Evolutionary conservation across 1,140 invertebrate species (phyloP).

Genomic region (Delia radicum): DNA sequence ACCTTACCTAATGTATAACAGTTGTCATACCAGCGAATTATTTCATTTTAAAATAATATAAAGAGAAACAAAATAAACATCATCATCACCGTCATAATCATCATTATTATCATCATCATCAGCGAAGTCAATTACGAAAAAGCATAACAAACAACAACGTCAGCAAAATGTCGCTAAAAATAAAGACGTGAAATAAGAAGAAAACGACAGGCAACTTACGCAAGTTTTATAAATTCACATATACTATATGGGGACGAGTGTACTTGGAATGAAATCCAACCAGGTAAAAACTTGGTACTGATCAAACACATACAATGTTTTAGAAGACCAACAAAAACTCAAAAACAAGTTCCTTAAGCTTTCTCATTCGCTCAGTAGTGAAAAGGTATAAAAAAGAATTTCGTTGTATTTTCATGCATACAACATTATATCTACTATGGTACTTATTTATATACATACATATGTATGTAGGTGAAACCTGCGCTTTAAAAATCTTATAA

Average conservation of each 20-base stretch:
- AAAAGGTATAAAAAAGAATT: too few species aligned
- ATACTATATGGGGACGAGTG: too few species aligned
- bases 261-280: too few species aligned
- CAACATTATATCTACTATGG: too few species aligned
- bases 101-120: background rate
- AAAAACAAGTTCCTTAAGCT: background rate
- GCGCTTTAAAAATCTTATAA: background rate
- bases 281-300: background rate
- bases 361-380: background rate
- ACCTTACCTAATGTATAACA: conserved; percentile 14
- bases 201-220: background rate
- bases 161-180: background rate
- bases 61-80: background rate
- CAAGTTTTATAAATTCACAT: background rate
- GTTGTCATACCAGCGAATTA: background rate
- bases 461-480: conserved; percentile 13
- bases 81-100: background rate
- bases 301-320: too few species aligned
- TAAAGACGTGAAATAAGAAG: background rate
- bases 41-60: background rate
- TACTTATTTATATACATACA: too few species aligned
- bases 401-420: too few species aligned
- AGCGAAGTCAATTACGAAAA: background rate
- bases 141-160: background rate
- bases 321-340: background rate